Evolutionary conservation across 2,888 invertebrate genomes (phyloP).

Genomic region (Mimas tiliae): DNA sequence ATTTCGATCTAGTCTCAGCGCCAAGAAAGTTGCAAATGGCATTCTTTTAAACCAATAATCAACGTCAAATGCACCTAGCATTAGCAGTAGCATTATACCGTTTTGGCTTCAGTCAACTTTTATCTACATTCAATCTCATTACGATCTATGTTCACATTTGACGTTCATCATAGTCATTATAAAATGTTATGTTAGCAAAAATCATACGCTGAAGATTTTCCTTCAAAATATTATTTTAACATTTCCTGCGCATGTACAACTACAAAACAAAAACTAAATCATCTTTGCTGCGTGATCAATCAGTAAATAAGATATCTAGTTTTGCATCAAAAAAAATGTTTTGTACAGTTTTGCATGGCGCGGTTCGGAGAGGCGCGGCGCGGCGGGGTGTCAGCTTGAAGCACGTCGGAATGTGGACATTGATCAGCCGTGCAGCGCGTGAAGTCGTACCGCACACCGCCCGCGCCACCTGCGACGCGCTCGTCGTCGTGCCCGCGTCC

Average conservation of each 20-base stretch:
- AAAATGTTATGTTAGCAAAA: too few relatives aligned
- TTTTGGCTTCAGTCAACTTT: too few relatives aligned
- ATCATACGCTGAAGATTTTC: background rate
- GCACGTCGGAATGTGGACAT: constrained; percentile 74
- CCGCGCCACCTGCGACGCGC: constrained; percentile 40
- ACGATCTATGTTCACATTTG: too few relatives aligned
- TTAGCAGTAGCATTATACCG: too few relatives aligned
- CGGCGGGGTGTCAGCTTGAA: constrained; percentile 31
- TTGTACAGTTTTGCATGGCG: constrained; percentile 12
- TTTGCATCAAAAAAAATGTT: constrained; percentile 4
- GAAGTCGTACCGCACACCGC: constrained; percentile 40
- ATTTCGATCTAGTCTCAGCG: too few relatives aligned
- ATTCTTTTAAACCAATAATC: too few relatives aligned
- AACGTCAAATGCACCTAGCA: too few relatives aligned
- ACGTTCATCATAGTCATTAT: too few relatives aligned
- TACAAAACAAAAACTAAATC: background rate
- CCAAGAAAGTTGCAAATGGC: too few relatives aligned
- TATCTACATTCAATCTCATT: too few relatives aligned
- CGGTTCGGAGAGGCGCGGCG: too few relatives aligned
- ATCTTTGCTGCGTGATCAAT: background rate
- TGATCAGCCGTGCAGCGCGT: constrained; percentile 73
- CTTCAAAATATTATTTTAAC: background rate
- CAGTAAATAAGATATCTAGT: constrained; percentile 3
- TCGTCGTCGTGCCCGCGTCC: background rate
- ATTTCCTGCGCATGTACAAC: background rate